Conservation (phyloP, 53 echinoderm and acorn worm species). For the Luidia sarsii region DNA sequence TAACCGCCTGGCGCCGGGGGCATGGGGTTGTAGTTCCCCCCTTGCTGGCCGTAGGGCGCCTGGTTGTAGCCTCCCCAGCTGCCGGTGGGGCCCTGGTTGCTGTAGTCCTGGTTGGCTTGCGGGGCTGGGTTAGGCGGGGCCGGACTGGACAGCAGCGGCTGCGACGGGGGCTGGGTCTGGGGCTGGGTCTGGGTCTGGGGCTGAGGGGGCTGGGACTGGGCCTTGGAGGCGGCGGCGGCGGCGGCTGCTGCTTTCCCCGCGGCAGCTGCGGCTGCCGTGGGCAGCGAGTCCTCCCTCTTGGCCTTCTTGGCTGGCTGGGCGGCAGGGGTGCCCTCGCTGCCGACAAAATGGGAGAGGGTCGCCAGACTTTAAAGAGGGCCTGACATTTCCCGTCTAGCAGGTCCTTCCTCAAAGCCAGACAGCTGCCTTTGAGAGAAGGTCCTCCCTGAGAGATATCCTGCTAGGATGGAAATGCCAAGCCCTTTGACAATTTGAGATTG, state of each 20-base stretch:
- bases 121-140: background rate
- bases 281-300: background rate
- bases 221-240: background rate
- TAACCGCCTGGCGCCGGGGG: slow-evolving; percentile 30
- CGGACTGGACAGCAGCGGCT: slow-evolving; percentile 17
- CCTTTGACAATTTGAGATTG: no score
- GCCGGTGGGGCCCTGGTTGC: background rate
- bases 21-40: slow-evolving; percentile 10
- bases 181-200: background rate
- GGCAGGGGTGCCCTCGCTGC: background rate
- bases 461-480: no score
- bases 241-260: background rate
- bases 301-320: slow-evolving; percentile 27
- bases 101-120: slow-evolving; percentile 1
- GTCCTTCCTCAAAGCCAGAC: no score
- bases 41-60: slow-evolving; percentile 27
- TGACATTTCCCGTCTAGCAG: no score
- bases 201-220: background rate
- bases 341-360: no score
- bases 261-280: background rate
- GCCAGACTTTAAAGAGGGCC: no score
- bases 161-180: background rate
- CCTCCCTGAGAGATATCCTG: no score
- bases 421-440: no score
- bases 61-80: slow-evolving; percentile 42